Base-by-base conservation (phyloP, 2,113 vertebrate species). In the Poeciliopsis occidentalis region DNA sequence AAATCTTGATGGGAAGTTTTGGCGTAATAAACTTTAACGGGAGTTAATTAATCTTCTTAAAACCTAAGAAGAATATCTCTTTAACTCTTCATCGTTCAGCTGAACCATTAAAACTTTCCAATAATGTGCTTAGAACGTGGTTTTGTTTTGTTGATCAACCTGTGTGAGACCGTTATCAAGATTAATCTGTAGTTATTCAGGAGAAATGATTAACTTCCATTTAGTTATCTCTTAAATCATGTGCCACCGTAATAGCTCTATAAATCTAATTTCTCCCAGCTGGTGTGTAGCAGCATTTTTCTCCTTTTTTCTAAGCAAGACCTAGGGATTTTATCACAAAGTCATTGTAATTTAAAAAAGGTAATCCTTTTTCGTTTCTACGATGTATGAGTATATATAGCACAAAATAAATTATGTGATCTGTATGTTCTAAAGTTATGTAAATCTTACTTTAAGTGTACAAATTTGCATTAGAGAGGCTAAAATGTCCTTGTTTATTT, bases 121-220 rank as follows among this genome's bases (percentile, higher is more conserved):
- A 8, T 6, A 22, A 44, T 69, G 32, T 39, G 29, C 64, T n/a
- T 31, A 63, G 51, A 7, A n/a, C 31, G 37, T 13, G 65, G 17
- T 31, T 17, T 17, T 30, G 68, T 64, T 79, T 39, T 19, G n/a
- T 47, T 65, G 54, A 32, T 68, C 41, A 30, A 31, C 37, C 27
- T 68, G 26, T 51, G 66, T 22, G 10, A 29, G 27, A 8, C 10
- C 19, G 26, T 44, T 67, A 67, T 19, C 37, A 64, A 60, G n/a
- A 37, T 61, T 47, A 22, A 32, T 51, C 31, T 19, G 0, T 29
- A 19, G 15, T 62, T 75, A 73, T 51, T 57, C 44, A 41, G 51
- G 6, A 26, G 8, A 70, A 63, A 62, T 76, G 41, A 63, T 67
- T 66, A 44, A 31, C 51, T 62, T 73, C 71, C 69, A 32, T 73